Conservation (phyloP, 1,140 invertebrate species). For the Pseudomyrmex flavicornis region DNA sequence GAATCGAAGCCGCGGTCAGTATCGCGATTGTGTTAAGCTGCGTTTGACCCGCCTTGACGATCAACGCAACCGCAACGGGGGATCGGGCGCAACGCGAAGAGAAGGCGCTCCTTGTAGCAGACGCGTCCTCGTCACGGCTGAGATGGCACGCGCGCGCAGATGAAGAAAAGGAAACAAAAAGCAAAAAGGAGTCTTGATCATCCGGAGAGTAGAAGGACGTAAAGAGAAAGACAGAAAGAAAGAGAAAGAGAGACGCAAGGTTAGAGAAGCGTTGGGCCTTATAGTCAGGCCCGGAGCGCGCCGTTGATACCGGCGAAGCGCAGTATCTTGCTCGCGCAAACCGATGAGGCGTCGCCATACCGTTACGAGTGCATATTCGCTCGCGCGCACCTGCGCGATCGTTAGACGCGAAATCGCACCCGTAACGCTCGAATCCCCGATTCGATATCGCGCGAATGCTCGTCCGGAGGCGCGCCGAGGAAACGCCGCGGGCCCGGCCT, state of each 20-base stretch:
- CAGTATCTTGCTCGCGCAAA: conserved; percentile 68
- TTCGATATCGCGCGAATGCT: conserved; percentile 28
- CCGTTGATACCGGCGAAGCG: conserved; percentile 24
- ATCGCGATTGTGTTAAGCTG: conserved; percentile 32
- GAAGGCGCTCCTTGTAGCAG: conserved; percentile 57
- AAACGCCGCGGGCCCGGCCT: conserved; percentile 36
- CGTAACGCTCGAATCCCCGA: conserved; percentile 74
- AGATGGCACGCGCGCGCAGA: conserved; percentile 69
- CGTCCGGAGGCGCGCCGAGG: conserved; percentile 41
- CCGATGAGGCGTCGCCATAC: conserved; percentile 81
- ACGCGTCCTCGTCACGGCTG: conserved; percentile 73
- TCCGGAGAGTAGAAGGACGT: neutral
- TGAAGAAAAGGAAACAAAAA: conserved; percentile 33
- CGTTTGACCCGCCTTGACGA: conserved; percentile 25
- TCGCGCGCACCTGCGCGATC: conserved; percentile 75
- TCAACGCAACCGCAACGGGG: conserved; percentile 37
- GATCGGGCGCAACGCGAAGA: conserved; percentile 41
- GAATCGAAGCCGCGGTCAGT: neutral
- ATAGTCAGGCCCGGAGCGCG: conserved; percentile 14
- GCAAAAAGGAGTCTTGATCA: conserved; percentile 33
- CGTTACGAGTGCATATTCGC: conserved; percentile 74
- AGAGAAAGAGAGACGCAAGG: neutral
- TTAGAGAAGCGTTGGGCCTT: conserved; percentile 17
- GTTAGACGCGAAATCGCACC: conserved; percentile 79
- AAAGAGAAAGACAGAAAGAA: no score